Base-by-base conservation (phyloP, 2,113 vertebrate species). In the Herpetotheres cachinnans region DNA sequence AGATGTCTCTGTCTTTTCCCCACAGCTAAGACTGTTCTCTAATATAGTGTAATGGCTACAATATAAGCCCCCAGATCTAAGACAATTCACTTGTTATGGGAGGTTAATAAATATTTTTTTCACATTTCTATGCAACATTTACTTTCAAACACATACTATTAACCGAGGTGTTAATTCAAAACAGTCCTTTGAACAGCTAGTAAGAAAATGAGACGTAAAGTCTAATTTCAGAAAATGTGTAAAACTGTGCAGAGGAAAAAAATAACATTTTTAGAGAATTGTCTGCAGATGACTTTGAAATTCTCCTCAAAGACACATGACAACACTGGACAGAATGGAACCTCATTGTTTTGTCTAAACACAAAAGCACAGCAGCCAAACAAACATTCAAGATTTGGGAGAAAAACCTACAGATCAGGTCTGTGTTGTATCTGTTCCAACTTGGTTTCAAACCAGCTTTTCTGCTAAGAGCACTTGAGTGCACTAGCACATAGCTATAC, bases 71-170 rank as follows among this genome's bases (percentile, higher is more conserved):
- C 58, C 63, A 86, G 69, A 95, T 95, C 78, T 59, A 80, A 91
- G 56, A 89, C 65, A 93, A 95, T 93, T 91, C 90, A 59, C 86
- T 97, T 89, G 54, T 96, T 96, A 89, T 77, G 73, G 56, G 67
- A 95, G 79, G 83, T 93, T 95, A 97, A 95, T 94, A 94, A 74
- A 61, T 58, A 82, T 94, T 97, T 89, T 59, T 72, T 72, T 29
- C 63, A 49, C 40, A 34, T 93, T 97, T 96, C 70, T 96, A 73
- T 87, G 93, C 89, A 97, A 97, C 85, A 94, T 97, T 97, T 96
- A 85, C 83, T 95, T 97, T 96, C 91, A 93, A 96, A 94, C 79
- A 96, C 80, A 92, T 82, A 87, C 67, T 29, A 38, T 71, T 67
- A 86, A 46, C 47, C 44, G 83, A 88, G 86, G 27, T 95, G 62